Evolutionary conservation across 2,113 vertebrate species (phyloP), one percentile per base, ranked within the genome.

Genomic region (Oncorhynchus masou): DNA sequence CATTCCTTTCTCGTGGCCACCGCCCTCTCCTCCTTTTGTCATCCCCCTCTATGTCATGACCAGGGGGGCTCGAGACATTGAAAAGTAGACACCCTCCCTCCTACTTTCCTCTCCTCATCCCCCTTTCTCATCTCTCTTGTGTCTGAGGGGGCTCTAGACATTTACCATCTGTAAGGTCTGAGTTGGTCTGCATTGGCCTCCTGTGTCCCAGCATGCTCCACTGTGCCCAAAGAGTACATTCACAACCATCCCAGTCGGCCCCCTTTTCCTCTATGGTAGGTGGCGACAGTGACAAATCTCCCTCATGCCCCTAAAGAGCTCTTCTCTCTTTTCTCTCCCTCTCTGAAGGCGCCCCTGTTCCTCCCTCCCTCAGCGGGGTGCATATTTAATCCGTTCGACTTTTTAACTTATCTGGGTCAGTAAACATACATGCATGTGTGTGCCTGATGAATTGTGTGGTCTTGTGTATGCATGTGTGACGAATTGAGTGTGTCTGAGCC

Each of bases 261-360:
- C 75, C 27, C 27, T 34, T 76, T 57, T 27, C 74, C 77, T 82
- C 79, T 74, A 70, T 80, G 70, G 79, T 80, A 67, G 67, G 11
- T 34, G 16, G 48, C 80, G 85, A 87, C 83, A 87, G 68, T 85
- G 88, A 89, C 79, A 79, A 75, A 87, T 87, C 85, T 74, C 70
- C 76, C 70, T 27, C 72, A 74, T 25, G 78, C 75, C 31, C 70
- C 74, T 68, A 68, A 57, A 76, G 49, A 73, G 71, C 80, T 68
- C 67, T 77, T 67, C 67, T 66, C 68, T n/a, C 16, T n/a, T 74
- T 62, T 19, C 60, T 54, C 62, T 34, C 66, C 3, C 31, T 7
- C 31, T 39, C 67, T 68, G 31, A 31, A n/a, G 67, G 67, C 31
- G 19, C 67, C 29, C 15, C 9, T 68, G 68, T 68, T 70, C 73